Percentiles rank a stretch among this genome's conserved stretches.
phyloP scores from a whole-genome alignment of 2,888 invertebrate species.

The Mythimna lalbum region DNA sequence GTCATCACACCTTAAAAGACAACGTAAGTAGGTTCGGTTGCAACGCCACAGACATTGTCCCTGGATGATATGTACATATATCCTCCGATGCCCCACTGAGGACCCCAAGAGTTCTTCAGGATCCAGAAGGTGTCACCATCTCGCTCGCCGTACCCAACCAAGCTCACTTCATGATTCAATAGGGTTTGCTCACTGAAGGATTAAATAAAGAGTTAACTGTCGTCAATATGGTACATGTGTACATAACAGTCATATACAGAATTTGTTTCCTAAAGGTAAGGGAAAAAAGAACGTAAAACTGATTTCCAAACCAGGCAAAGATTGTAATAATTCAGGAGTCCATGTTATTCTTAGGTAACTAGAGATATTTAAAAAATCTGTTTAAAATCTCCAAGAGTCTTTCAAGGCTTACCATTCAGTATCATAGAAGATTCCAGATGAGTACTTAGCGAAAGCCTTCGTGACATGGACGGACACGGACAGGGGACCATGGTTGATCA shows the following conservation, averaged over 20 bases:
- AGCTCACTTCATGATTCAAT: conserved; percentile 95
- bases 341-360: neutral
- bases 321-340: neutral
- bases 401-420: conserved; percentile 72
- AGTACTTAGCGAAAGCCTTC: conserved; percentile 80
- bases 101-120: conserved; percentile 98
- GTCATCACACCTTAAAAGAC: conserved; percentile 86
- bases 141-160: conserved; percentile 96
- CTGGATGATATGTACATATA: conserved; percentile 96
- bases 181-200: too few relatives aligned
- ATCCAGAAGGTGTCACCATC: conserved; percentile 97
- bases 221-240: too few relatives aligned
- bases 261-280: neutral
- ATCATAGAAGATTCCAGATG: conserved; percentile 80
- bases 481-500: conserved; percentile 96
- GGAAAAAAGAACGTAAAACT: neutral
- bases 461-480: conserved; percentile 96
- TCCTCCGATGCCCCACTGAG: conserved; percentile 98
- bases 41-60: conserved; percentile 97
- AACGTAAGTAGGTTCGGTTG: conserved; percentile 95
- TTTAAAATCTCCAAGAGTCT: neutral
- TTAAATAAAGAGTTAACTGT: neutral
- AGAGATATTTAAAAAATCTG: neutral
- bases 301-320: neutral
- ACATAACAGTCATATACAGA: too few relatives aligned